These are phyloP conservation scores for Lottia gigantea DNA, from an alignment of 2,888 invertebrate species.

Conservation along the genomic window DNA sequence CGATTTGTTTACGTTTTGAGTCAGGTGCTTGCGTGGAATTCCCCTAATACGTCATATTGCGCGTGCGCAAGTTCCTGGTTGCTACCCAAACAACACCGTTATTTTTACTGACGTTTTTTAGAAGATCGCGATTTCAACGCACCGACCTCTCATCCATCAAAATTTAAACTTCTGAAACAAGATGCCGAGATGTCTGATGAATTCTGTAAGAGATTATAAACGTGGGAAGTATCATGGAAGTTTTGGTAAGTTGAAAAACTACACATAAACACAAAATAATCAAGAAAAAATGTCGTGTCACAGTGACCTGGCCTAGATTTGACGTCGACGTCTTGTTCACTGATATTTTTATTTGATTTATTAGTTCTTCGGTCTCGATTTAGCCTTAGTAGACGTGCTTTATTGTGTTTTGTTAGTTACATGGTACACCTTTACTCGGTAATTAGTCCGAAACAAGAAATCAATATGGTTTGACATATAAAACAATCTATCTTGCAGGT, in stretches of 20 bases:
- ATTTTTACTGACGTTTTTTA: not conserved
- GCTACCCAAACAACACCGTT: constrained; percentile 2
- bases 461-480: too few relatives aligned
- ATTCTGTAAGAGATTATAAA: constrained; percentile 47
- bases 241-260: constrained; percentile 33
- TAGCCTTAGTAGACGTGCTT: too few relatives aligned
- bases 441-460: too few relatives aligned
- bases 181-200: constrained; percentile 53
- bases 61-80: not conserved
- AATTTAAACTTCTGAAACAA: constrained; percentile 21
- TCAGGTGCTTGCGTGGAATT: constrained; percentile 5
- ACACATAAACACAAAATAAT: not conserved
- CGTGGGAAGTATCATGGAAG: constrained; percentile 41
- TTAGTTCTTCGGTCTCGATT: too few relatives aligned
- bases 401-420: too few relatives aligned
- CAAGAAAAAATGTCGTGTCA: not conserved
- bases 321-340: too few relatives aligned
- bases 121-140: not conserved
- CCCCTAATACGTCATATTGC: not conserved
- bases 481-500: too few relatives aligned
- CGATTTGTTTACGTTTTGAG: too few relatives aligned
- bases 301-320: not conserved
- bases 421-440: too few relatives aligned
- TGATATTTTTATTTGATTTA: too few relatives aligned
- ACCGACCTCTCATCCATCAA: not conserved